A percentile compares a stretch with the other conserved stretches of the same genome.
These are phyloP conservation scores for Ips typographus DNA, from an alignment of 1,140 invertebrate genomes.

Conservation along the genomic window DNA sequence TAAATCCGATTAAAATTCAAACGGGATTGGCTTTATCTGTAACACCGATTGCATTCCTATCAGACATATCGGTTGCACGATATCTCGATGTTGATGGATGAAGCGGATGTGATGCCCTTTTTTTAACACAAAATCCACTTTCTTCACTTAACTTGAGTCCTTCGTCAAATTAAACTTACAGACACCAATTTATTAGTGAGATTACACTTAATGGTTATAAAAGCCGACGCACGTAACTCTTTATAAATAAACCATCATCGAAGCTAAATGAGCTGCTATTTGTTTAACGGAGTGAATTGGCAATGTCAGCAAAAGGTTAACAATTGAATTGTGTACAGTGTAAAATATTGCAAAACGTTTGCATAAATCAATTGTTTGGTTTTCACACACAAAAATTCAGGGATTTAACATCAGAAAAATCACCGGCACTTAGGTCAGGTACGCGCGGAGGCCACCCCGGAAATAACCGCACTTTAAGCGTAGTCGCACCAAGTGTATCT, in stretches of 20 bases:
- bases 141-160: not conserved
- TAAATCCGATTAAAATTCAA: not conserved
- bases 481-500: constrained; percentile 11
- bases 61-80: not conserved
- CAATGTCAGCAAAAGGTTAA: constrained; percentile 35
- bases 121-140: too few relatives aligned
- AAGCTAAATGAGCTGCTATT: constrained; percentile 7
- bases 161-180: not conserved
- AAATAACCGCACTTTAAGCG: not conserved
- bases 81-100: not conserved
- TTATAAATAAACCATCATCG: constrained; percentile 1
- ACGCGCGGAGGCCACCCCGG: constrained; percentile 12
- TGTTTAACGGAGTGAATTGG: constrained; percentile 24
- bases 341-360: not conserved
- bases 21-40: not conserved
- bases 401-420: constrained; percentile 5
- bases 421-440: constrained; percentile 15
- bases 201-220: not conserved
- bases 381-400: not conserved
- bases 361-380: not conserved
- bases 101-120: not conserved
- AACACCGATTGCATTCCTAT: not conserved
- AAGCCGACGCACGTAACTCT: not conserved
- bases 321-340: constrained; percentile 10
- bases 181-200: not conserved